Evolutionary conservation across 2,888 invertebrate species (phyloP), one percentile per base, ranked within the genome.

Genomic region (Lysandra bellargus): DNA sequence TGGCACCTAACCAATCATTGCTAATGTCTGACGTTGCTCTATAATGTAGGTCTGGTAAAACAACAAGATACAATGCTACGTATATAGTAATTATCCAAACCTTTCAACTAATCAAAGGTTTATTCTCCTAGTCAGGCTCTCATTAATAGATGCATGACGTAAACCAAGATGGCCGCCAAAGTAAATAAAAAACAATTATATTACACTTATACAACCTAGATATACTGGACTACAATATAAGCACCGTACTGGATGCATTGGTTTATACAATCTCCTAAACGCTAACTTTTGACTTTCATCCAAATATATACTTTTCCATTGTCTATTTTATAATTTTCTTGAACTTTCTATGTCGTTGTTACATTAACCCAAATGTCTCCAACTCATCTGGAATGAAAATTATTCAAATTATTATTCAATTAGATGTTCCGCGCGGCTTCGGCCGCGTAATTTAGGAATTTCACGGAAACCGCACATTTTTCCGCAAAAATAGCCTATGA

Each of bases 241-340:
- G 76, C 93, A 92, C 92, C 92, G 87, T 85, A 84, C 81, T 85
- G 90, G 91, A 87, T 86, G 91, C 90, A 88, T 87, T 84, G 82
- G 81, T 79, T 81, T 79, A 80, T 82, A 81, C 77, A 83, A 82
- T 81, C 74, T 73, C 79, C 74, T 79, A 74, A 74, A 73, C 78
- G 80, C 79, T 80, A 76, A 80, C 80, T 82, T 80, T 80, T 80
- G 81, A 80, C 80, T 81, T 79, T 69, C 69, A 37, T 69, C 57
- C 74, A 79, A 79, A 74, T 74, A 73, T 74, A 79, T 73, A 79
- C 78, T 79, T 74, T 79, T 79, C 77, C 79, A 79, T 81, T 79
- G 78, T 78, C 81, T 83, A 82, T 81, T 79, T 81, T 81, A 83
- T 82, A 80, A 82, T 81, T 80, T 78, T 83, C 81, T 84, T 84